These are phyloP conservation scores for Fulica atra DNA, from an alignment of 2,113 vertebrate genomes.

Conservation along the genomic window DNA sequence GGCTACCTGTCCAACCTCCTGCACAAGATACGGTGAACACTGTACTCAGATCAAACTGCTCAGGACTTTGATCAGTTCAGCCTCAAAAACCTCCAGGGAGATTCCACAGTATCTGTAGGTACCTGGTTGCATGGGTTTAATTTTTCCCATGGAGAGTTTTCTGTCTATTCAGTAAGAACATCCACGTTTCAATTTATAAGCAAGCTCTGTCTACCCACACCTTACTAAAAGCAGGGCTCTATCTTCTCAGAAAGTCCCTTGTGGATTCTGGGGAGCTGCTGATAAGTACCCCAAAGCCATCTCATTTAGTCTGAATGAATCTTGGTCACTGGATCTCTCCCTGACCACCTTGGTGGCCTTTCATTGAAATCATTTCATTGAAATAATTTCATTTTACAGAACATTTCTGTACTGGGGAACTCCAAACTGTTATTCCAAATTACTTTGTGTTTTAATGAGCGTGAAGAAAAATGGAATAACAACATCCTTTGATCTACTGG, in stretches of 20 bases:
- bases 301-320: background rate
- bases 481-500: background rate
- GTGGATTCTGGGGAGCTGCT: background rate
- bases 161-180: background rate
- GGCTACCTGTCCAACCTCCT: background rate
- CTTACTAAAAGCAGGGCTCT: background rate
- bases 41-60: background rate
- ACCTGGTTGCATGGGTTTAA: background rate
- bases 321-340: background rate
- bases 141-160: background rate
- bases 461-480: background rate
- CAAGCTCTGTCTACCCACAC: background rate
- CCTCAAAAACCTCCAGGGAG: background rate
- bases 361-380: background rate
- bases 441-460: background rate
- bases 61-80: background rate
- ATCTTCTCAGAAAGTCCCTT: background rate
- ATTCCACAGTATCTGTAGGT: background rate
- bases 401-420: rapidly evolving
- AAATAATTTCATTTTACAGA: background rate
- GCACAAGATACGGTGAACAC: background rate
- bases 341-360: background rate
- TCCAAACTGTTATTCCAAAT: background rate
- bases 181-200: background rate
- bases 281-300: background rate